Percentiles rank a stretch among this genome's conserved stretches.
phyloP scores from a whole-genome alignment of 2,797 vertebrate genomes.

The Glyptemys insculpta region DNA sequence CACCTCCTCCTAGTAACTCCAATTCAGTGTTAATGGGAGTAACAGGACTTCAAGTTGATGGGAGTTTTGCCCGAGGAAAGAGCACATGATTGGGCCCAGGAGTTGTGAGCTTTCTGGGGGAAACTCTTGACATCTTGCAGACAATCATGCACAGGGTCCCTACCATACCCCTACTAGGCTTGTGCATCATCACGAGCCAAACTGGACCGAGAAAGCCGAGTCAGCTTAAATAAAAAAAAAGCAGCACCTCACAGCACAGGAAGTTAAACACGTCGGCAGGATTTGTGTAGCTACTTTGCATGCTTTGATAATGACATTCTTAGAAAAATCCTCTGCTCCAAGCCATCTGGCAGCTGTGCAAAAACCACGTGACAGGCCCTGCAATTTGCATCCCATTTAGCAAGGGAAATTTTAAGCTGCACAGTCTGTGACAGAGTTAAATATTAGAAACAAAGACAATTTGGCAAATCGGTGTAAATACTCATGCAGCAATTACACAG shows the following conservation, averaged over 20 bases:
- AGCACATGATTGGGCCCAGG: not conserved
- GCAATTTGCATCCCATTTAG: slow-evolving; percentile 32
- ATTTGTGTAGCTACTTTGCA: not conserved
- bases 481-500: not conserved
- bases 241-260: not conserved
- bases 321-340: not conserved
- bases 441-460: slow-evolving; percentile 11
- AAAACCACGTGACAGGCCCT: not conserved
- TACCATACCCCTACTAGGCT: not conserved
- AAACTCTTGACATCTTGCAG: not conserved
- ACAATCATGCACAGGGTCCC: not conserved
- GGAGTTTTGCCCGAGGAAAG: not conserved
- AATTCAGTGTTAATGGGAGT: not conserved
- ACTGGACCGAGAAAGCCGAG: not conserved
- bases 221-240: not conserved
- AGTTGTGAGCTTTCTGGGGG: not conserved
- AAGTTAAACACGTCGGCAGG: not conserved
- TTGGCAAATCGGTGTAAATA: not conserved
- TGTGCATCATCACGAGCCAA: not conserved
- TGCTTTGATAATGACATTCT: slow-evolving; percentile 1
- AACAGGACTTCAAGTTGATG: not conserved
- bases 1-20: not conserved
- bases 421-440: not conserved
- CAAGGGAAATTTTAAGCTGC: slow-evolving; percentile 6
- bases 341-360: slow-evolving; percentile 41